phyloP scores from a whole-genome alignment of 2,797 vertebrate genomes.

The Tadarida brasiliensis region DNA sequence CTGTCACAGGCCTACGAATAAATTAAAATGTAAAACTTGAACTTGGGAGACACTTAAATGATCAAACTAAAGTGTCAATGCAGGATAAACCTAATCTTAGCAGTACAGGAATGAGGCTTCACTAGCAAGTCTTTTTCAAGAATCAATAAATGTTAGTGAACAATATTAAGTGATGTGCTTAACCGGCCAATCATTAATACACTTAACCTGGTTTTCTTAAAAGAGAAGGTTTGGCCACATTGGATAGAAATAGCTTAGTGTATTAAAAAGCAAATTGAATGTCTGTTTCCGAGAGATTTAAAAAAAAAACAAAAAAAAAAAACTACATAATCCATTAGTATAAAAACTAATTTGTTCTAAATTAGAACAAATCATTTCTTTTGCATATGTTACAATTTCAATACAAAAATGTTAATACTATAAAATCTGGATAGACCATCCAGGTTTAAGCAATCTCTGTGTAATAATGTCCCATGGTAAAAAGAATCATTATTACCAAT shows the following conservation, averaged over 20 bases:
- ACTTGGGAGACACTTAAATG: constrained; percentile 76
- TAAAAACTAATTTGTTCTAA: constrained; percentile 53
- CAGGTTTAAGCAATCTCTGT: not conserved
- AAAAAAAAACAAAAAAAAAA: too few relatives aligned
- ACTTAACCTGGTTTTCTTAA: constrained; percentile 67
- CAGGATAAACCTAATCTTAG: constrained; percentile 78
- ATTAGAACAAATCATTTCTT: constrained; percentile 49
- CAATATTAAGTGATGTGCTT: constrained; percentile 72
- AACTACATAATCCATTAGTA: not conserved
- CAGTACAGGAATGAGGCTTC: constrained; percentile 60
- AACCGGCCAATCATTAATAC: constrained; percentile 61
- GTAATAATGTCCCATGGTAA: not conserved
- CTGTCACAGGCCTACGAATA: constrained; percentile 75
- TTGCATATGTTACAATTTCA: constrained; percentile 28
- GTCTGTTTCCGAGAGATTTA: not conserved
- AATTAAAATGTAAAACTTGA: constrained; percentile 81
- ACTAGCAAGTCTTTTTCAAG: constrained; percentile 66
- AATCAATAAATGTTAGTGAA: constrained; percentile 79
- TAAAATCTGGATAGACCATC: not conserved
- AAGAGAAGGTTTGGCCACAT: constrained; percentile 28
- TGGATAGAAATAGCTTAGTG: not conserved
- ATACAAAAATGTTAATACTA: constrained; percentile 55
- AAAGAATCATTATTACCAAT: not conserved
- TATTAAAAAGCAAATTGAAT: constrained; percentile 78
- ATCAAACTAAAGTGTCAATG: constrained; percentile 75